phyloP scores from a whole-genome alignment of 2,113 vertebrate genomes.

The Anas platyrhynchos region DNA sequence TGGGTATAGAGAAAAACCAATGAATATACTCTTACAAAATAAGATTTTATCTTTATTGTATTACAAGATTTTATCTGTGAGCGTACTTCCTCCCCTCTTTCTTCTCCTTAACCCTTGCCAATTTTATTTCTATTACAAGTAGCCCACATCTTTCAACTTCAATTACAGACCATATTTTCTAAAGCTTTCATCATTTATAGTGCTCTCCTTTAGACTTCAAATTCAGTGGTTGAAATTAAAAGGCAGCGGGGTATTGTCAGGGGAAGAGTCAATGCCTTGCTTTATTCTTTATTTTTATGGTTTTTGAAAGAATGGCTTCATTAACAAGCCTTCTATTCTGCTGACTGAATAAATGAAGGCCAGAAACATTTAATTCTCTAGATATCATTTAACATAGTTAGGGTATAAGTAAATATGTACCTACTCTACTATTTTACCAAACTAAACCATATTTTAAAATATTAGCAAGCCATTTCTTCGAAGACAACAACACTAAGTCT shows the following conservation, averaged over 20 bases:
- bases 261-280: not conserved
- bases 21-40: not conserved
- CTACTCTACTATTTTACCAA: not conserved
- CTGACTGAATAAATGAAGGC: not conserved
- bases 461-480: not conserved
- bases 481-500: not conserved
- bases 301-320: not conserved
- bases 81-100: not conserved
- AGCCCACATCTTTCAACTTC: not conserved
- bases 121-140: not conserved
- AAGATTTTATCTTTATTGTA: not conserved
- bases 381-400: not conserved
- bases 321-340: not conserved
- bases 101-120: not conserved
- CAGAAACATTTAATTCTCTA: not conserved
- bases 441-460: not conserved
- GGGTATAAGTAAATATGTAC: not conserved
- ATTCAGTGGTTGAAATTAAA: not conserved
- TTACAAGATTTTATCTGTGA: not conserved
- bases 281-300: not conserved
- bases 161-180: not conserved
- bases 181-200: not conserved
- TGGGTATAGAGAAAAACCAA: not conserved
- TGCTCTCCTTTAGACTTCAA: not conserved
- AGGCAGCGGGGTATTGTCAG: not conserved